Evolutionary conservation across 2,113 vertebrate genomes (phyloP).

Genomic region (Orientallactaga bullata): DNA sequence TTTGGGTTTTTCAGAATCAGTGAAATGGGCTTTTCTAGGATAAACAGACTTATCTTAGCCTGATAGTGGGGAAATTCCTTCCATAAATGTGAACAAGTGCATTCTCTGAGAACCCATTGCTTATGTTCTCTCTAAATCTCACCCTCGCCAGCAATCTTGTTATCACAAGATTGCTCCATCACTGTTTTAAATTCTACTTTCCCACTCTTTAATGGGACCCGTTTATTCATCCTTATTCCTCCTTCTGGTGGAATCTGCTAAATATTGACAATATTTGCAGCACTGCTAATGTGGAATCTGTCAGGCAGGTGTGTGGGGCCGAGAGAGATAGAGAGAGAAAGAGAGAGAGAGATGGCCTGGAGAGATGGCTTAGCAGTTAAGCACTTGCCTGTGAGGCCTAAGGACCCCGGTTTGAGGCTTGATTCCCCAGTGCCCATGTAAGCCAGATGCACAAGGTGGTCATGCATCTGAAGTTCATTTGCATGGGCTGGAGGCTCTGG

Average conservation of each 20-base stretch:
- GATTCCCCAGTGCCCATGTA: too few species aligned
- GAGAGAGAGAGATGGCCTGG: too few species aligned
- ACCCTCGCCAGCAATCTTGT: background rate
- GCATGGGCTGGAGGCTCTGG: too few species aligned
- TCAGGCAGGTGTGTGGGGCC: background rate
- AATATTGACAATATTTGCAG: background rate
- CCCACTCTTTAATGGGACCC: background rate
- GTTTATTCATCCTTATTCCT: background rate
- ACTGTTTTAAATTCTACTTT: background rate
- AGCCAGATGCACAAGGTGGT: too few species aligned
- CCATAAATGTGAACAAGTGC: background rate
- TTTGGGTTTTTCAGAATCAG: slow-evolving; percentile 15
- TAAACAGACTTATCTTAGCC: slow-evolving; percentile 12
- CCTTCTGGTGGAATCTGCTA: background rate
- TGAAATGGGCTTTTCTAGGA: slow-evolving; percentile 37
- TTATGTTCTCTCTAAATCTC: background rate
- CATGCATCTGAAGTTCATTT: too few species aligned
- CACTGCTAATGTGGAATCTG: background rate
- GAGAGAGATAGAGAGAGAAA: too few species aligned
- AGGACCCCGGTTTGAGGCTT: too few species aligned
- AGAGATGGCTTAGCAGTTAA: too few species aligned
- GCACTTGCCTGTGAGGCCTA: too few species aligned
- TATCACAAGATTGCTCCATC: slow-evolving; percentile 1
- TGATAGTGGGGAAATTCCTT: slow-evolving; percentile 24
- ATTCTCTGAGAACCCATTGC: background rate